phyloP scores from a whole-genome alignment of 2,888 invertebrate species.

The Cerastis rubricosa region DNA sequence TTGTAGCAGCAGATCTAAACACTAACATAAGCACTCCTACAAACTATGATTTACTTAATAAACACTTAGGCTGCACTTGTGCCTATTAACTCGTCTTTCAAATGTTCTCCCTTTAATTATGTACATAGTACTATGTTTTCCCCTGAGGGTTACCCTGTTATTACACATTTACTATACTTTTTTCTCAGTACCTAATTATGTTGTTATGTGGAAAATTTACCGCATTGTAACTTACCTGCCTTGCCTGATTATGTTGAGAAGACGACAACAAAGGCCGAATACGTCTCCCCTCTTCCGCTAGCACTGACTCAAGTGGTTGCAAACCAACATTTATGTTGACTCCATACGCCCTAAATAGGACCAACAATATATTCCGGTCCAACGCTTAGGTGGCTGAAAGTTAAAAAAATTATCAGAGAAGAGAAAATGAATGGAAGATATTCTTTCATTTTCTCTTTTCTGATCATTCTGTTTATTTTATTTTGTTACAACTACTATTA shows the following conservation, averaged over 20 bases:
- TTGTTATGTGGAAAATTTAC: neutral
- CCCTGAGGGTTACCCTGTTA: conserved; percentile 7
- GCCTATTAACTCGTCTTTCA: conserved; percentile 22
- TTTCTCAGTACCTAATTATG: neutral
- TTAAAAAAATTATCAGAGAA: too few species aligned
- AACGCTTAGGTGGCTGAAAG: too few species aligned
- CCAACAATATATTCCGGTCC: too few species aligned
- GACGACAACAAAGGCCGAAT: neutral
- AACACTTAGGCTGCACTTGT: neutral
- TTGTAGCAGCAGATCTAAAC: neutral
- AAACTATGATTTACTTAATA: neutral
- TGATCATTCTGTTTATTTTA: too few species aligned
- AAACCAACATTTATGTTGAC: conserved; percentile 2
- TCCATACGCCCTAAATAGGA: too few species aligned
- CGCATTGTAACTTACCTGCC: neutral
- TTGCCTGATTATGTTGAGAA: neutral
- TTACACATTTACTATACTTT: neutral
- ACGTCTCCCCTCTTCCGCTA: neutral
- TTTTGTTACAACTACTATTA: too few species aligned
- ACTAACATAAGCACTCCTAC: neutral
- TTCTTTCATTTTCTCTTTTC: too few species aligned
- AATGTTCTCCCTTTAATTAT: conserved; percentile 32
- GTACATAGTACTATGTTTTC: conserved; percentile 15
- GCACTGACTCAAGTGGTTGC: neutral
- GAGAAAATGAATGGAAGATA: too few species aligned